Evolutionary conservation across 1,140 invertebrate genomes (phyloP).

Genomic region (Musca vetustissima): DNA sequence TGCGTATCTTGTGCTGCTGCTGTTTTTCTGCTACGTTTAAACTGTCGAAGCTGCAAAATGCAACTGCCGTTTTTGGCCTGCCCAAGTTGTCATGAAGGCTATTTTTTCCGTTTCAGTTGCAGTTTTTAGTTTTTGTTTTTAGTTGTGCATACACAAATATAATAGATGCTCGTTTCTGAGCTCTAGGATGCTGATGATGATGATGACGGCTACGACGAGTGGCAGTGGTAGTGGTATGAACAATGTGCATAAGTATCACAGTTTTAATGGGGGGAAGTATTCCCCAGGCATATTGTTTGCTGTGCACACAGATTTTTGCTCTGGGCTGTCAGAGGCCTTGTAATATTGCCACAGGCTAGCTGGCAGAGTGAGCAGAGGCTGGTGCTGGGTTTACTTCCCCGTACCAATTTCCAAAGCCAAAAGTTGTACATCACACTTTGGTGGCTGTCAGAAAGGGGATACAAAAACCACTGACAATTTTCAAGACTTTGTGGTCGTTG

Average conservation of each 20-base stretch:
- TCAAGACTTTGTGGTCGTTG: no score
- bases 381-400: no score
- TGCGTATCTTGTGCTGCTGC: neutral
- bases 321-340: no score
- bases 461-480: no score
- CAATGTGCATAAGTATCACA: slow-evolving; percentile 20
- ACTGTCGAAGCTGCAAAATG: slow-evolving; percentile 21
- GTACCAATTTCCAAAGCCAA: no score
- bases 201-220: neutral
- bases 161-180: slow-evolving; percentile 15
- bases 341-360: no score
- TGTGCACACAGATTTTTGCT: no score
- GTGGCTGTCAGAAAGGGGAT: neutral
- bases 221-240: slow-evolving; percentile 4
- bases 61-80: slow-evolving; percentile 20
- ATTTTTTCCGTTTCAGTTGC: neutral
- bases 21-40: slow-evolving; percentile 8
- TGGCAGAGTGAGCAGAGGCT: no score
- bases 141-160: slow-evolving; percentile 7
- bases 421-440: slow-evolving; percentile 9
- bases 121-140: slow-evolving; percentile 16
- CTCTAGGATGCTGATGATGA: neutral
- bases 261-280: slow-evolving; percentile 6
- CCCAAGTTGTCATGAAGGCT: slow-evolving; percentile 21
- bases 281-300: no score